Evolutionary conservation across 2,888 invertebrate genomes (phyloP).

Genomic region (Athalia cordata): DNA sequence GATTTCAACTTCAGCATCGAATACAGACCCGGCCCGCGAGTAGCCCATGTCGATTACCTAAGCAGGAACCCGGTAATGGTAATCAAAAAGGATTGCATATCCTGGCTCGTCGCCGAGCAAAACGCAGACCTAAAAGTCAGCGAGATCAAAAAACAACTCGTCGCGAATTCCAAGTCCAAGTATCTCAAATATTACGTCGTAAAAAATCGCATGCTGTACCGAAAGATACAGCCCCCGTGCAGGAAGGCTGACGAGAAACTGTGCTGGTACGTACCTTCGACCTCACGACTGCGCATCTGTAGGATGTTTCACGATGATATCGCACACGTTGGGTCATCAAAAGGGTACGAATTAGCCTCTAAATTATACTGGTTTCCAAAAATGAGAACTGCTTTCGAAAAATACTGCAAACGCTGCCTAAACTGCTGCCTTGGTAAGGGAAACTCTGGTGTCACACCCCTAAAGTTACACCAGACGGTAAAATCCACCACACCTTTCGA

Average conservation of each 20-base stretch:
- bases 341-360: conserved; percentile 51
- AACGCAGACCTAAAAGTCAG: not conserved
- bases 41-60: conserved; percentile 54
- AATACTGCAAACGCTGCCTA: conserved; percentile 63
- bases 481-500: conserved; percentile 59
- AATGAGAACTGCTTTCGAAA: conserved; percentile 59
- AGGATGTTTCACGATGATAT: conserved; percentile 6
- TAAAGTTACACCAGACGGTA: conserved; percentile 62
- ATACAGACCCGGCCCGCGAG: conserved; percentile 51
- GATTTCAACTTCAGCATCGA: conserved; percentile 53
- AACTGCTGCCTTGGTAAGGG: conserved; percentile 62
- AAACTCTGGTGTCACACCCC: conserved; percentile 57
- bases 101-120: conserved; percentile 18
- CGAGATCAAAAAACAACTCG: not conserved
- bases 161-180: not conserved
- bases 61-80: conserved; percentile 47
- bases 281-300: conserved; percentile 8
- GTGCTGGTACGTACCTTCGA: not conserved
- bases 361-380: conserved; percentile 61
- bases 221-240: not conserved
- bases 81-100: conserved; percentile 10
- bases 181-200: not conserved
- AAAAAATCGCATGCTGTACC: conserved; percentile 1
- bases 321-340: not conserved
- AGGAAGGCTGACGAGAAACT: not conserved